Evolutionary conservation across 2,797 vertebrate genomes (phyloP).

Genomic region (Ctenopoma kingsleyae): DNA sequence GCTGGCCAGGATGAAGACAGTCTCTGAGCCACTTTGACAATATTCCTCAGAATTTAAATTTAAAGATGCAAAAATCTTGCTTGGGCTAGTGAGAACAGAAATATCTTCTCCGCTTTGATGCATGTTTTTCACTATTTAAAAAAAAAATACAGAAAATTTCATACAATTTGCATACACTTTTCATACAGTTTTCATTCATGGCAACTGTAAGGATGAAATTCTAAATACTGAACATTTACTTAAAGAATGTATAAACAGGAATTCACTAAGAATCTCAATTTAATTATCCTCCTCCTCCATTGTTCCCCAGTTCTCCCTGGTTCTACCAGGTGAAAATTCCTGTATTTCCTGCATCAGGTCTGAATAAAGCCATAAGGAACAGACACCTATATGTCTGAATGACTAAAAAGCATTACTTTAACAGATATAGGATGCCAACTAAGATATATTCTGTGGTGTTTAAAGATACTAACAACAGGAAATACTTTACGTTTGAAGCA

Average conservation of each 20-base stretch:
- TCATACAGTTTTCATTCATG: no score
- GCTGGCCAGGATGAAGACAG: not conserved
- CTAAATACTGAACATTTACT: not conserved
- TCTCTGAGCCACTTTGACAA: not conserved
- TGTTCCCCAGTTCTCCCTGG: not conserved
- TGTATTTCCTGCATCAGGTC: constrained; percentile 4
- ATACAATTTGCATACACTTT: no score
- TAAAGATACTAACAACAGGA: constrained; percentile 16
- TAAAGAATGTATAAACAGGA: not conserved
- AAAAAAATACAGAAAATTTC: no score
- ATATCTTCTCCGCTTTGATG: no score
- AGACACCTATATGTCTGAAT: not conserved
- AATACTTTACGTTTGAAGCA: constrained; percentile 37
- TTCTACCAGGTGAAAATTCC: not conserved
- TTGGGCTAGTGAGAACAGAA: no score
- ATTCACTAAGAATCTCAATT: no score
- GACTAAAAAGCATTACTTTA: no score
- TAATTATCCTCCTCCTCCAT: not conserved
- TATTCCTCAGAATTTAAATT: not conserved
- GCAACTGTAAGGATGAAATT: no score
- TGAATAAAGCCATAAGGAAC: constrained; percentile 1
- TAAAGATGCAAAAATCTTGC: no score
- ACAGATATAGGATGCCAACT: no score
- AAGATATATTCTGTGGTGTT: no score
- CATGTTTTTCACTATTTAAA: no score